Percentiles rank a stretch among this genome's conserved stretches.
These are phyloP conservation scores for Heliothis subflexa DNA, from an alignment of 1,140 invertebrate species.

Conservation along the genomic window DNA sequence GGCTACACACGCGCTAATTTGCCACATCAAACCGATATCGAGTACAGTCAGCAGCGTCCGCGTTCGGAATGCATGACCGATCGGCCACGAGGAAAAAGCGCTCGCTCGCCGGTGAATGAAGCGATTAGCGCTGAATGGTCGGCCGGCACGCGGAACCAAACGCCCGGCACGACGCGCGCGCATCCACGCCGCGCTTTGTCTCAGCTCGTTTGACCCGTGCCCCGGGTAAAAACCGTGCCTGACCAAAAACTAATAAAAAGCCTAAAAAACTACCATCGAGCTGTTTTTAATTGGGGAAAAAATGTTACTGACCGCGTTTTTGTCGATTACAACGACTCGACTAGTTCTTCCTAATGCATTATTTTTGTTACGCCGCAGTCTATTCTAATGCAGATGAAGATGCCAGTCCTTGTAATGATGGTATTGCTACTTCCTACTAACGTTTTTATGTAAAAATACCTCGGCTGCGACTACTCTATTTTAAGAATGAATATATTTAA, in stretches of 20 bases:
- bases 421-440: slow-evolving; percentile 37
- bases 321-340: slow-evolving; percentile 56
- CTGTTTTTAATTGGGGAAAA: slow-evolving; percentile 77
- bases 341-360: slow-evolving; percentile 52
- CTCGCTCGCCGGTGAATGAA: slow-evolving; percentile 75
- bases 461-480: slow-evolving; percentile 4
- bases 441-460: slow-evolving; percentile 34
- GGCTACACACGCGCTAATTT: slow-evolving; percentile 56
- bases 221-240: slow-evolving; percentile 73
- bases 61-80: slow-evolving; percentile 82
- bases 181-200: slow-evolving; percentile 77
- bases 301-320: slow-evolving; percentile 65
- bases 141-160: slow-evolving; percentile 82
- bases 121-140: slow-evolving; percentile 82
- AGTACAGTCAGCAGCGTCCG: slow-evolving; percentile 28
- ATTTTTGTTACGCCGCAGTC: slow-evolving; percentile 49
- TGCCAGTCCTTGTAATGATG: slow-evolving; percentile 44
- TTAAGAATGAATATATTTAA: slow-evolving; percentile 35
- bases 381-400: slow-evolving; percentile 54
- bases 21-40: slow-evolving; percentile 54
- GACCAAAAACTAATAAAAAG: slow-evolving; percentile 71
- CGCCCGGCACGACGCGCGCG: slow-evolving; percentile 74
- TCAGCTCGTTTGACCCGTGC: slow-evolving; percentile 83
- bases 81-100: slow-evolving; percentile 75
- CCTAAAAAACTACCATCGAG: slow-evolving; percentile 63